Base-by-base conservation (phyloP, 2,888 invertebrate species). In the Melipona beecheii region DNA sequence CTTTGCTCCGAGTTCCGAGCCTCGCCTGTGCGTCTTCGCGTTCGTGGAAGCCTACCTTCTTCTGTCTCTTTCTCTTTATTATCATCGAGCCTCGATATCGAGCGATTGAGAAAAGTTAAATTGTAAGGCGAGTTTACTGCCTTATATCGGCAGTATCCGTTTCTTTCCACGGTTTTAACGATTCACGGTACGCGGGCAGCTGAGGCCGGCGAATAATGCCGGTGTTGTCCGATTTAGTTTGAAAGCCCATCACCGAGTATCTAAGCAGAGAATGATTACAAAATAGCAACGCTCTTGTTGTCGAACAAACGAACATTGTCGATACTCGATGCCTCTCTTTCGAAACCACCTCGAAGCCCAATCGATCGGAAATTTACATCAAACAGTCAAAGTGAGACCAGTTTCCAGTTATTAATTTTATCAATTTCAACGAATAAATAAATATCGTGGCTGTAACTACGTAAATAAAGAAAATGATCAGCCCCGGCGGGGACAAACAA, bases 211-310 rank as follows among this genome's bases (percentile, higher is more conserved):
- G 70, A 43, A 70, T 76, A 76, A 76, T 70, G 31, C 60, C 24
- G 19, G 50, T 62, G 75, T 60, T 76, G 75, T 76, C 36, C 24
- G 75, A 70, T 50, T 60, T 60, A 11, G 24, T 69, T 76, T 50
- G 68, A 70, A 70, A 50, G 31, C 13, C 43, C 24, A 21, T 62
- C 27, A 21, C 27, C 24, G 15, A 27, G 36, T 60, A 52, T 76
- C 52, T 70, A 70, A 36, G n/a, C 50, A 49, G 36, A 70, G 52
- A 24, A 52, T 60, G 50, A 76, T 70, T 70, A 70, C 75, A 75
- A 69, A 31, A 50, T 60, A 69, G 60, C 69, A 69, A 69, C 69
- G 69, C 60, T 69, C 31, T 31, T 69, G n/a, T 36, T 60, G 24
- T 31, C 24, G 69, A 69, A 60, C 60, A 69, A 69, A 64, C 62